Evolutionary conservation across 2,888 invertebrate genomes (phyloP).

Genomic region (Halocaridina rubra): DNA sequence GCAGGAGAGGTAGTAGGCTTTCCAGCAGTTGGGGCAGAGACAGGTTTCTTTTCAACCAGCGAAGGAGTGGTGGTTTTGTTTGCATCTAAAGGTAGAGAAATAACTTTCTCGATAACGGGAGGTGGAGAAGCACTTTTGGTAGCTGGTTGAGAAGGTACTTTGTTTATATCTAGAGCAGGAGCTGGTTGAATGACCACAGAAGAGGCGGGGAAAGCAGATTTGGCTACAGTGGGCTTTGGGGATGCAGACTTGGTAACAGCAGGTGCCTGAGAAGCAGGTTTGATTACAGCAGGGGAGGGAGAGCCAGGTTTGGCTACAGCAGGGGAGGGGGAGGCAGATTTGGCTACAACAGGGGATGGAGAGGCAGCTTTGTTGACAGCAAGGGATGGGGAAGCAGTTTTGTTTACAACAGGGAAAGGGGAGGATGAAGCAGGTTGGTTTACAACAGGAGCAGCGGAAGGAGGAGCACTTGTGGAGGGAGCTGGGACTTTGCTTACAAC

Average conservation of each 20-base stretch:
- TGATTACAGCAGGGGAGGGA: background rate
- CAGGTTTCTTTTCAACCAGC: no score
- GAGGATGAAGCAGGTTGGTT: background rate
- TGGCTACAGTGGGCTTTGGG: background rate
- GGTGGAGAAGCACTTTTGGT: background rate
- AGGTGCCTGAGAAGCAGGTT: background rate
- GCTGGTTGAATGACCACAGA: background rate
- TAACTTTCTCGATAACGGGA: no score
- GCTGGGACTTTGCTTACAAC: background rate
- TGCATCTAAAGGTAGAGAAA: no score
- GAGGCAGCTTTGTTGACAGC: conserved; percentile 2
- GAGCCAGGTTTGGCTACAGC: background rate
- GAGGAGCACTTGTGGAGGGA: background rate
- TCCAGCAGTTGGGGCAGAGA: background rate
- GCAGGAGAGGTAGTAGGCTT: background rate
- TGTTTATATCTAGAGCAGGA: background rate
- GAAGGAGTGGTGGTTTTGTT: no score
- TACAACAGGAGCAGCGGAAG: background rate
- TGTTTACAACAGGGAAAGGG: background rate
- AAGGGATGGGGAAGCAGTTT: background rate
- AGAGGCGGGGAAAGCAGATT: background rate
- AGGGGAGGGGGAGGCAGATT: background rate
- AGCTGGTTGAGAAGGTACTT: background rate
- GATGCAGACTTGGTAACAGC: background rate
- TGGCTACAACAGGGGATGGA: background rate